Evolutionary conservation across 2,113 vertebrate species (phyloP), one percentile per base, ranked within the genome.

Genomic region (Cottus gobio): DNA sequence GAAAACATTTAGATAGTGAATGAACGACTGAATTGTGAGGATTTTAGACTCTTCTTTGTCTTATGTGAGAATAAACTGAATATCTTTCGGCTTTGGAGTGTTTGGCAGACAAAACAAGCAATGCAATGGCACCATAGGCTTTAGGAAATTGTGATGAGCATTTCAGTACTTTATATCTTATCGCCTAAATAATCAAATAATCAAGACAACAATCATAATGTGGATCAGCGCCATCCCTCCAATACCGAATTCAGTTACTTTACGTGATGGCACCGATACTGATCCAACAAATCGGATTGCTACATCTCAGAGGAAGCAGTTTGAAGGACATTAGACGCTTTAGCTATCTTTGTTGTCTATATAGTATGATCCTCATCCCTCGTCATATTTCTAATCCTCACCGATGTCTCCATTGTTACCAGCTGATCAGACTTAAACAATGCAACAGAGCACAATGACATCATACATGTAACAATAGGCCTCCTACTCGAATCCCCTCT

Each of bases 381-480:
- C 20, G 26, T 64, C 7, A 46, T 54, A 10, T 28, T 31, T 54
- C 46, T 64, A 15, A 39, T 11, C 28, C 28, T 52, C 34, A 10
- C 16, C 22, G 10, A 7, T 16, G 26, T 60, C 24, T 42, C 28
- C 16, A 69, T 54, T 37, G 44, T 60, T 4, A 24, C 39, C n/a
- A 72, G 46, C 31, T 65, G 6, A 67, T 66, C 39, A 31, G 36
- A 68, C 36, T 52, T 50, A 20, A 73, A 72, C 24, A 79, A 65
- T 2, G 54, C 1, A 0, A 34, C 3, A 30, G 34, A 54, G 4
- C 31, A 44, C 28, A 78, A 46, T 70, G 48, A 57, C 54, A 54
- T 80, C 15, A 60, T 31, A 22, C 58, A 13, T 12, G 52, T 28
- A 70, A 75, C 61, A 71, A 77, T 34, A 80, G 18, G 6, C 75